Base-by-base conservation (phyloP, 1,140 invertebrate genomes). In the Drosophila grimshawi region DNA sequence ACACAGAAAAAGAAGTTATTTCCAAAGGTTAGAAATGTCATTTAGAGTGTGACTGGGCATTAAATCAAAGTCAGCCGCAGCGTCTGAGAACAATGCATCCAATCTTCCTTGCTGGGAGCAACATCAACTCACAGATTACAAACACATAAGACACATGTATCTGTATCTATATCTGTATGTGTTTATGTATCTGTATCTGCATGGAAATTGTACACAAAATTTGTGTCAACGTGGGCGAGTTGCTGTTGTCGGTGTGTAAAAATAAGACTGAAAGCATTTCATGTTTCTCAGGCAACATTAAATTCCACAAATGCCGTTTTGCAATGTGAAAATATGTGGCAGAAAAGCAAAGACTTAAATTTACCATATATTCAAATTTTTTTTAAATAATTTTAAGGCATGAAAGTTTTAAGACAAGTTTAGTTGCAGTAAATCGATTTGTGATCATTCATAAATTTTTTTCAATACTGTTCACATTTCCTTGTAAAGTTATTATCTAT, bases 181-280 rank as follows among this genome's bases (percentile, higher is more conserved):
- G 5, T 10, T 10, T 55, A 8, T 57, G 55, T 65, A 37, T 77
- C 60, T 48, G 61, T 19, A 19, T 19, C 49, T 73, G 77, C 81
- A 85, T 85, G 77, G 64, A 77, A 69, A 81, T 78, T 78, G 79
- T 66, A 62, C 73, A 49, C 49, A 48, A 85, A 85, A 80, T 78
- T 85, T 78, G 81, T 85, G 81, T 85, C 81, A 85, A 85, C 81
- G 81, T 85, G 81, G 81, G 81, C 81, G 81, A 85, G 60, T 63
- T 63, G 65, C 57, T 73, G 76, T 80, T 72, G 61, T 76, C 64
- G 60, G 56, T 67, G 62, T 72, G 61, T 72, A 78, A 77, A 85
- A 85, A 82, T 76, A 85, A 77, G 80, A 57, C 55, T 32, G 68
- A 80, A 76, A 60, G 65, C 66, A 80, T 83, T 80, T 80, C 49